Conservation (phyloP, 2,113 vertebrate species). For the Narcine bancroftii region DNA sequence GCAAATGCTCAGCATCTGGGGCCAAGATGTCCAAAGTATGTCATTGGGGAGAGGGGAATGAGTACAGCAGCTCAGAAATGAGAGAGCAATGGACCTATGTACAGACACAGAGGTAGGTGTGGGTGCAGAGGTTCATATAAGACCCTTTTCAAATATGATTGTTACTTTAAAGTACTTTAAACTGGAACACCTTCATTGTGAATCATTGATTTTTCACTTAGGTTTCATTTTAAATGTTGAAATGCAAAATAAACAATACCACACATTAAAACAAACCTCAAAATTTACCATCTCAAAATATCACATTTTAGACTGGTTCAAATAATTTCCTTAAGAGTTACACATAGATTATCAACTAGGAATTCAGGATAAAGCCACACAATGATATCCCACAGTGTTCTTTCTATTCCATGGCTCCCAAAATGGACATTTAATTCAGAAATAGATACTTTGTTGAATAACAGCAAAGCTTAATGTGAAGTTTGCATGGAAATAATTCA, state of each 20-base stretch:
- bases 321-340: background rate
- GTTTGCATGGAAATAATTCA: background rate
- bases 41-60: background rate
- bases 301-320: background rate
- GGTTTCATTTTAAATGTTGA: background rate
- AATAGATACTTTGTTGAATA: background rate
- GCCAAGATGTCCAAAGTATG: background rate
- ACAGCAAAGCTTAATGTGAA: background rate
- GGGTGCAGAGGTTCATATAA: background rate
- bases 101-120: background rate
- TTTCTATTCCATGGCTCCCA: background rate
- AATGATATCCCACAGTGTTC: background rate
- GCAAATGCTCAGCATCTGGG: background rate
- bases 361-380: background rate
- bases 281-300: background rate
- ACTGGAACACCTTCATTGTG: background rate
- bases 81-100: background rate
- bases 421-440: background rate
- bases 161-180: background rate
- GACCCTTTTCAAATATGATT: background rate
- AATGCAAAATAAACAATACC: background rate
- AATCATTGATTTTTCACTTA: background rate
- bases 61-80: background rate
- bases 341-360: background rate
- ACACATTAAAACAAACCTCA: background rate